A percentile compares a stretch with the other conserved stretches of the same genome.
phyloP scores from a whole-genome alignment of 2,797 vertebrate genomes.

The Sebastes iracundus region DNA sequence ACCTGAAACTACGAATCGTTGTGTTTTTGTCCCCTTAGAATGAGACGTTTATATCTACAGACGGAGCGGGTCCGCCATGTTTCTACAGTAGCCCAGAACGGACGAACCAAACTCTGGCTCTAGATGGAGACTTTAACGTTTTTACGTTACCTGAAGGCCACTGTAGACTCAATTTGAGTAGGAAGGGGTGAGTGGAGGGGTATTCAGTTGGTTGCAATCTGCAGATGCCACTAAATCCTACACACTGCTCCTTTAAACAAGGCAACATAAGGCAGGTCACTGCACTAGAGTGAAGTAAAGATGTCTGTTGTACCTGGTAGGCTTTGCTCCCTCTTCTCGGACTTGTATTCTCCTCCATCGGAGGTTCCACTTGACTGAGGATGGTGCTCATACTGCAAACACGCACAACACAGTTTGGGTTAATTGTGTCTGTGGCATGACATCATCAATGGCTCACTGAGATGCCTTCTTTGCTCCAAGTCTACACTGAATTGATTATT shows the following conservation, averaged over 20 bases:
- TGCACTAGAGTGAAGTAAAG: not conserved
- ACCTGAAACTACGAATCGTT: not conserved
- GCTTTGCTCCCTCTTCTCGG: constrained; percentile 61
- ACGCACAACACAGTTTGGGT: not conserved
- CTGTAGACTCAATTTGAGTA: too few relatives aligned
- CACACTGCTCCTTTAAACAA: not conserved
- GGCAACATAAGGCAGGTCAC: not conserved
- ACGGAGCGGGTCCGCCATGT: too few relatives aligned
- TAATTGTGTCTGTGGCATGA: too few relatives aligned
- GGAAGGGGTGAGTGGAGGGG: too few relatives aligned
- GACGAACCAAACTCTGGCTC: too few relatives aligned
- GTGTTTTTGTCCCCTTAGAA: too few relatives aligned
- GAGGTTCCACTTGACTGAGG: constrained; percentile 50
- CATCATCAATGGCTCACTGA: not conserved
- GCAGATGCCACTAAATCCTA: too few relatives aligned
- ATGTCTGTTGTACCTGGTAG: constrained; percentile 64
- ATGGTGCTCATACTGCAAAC: constrained; percentile 53
- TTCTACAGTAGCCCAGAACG: rapidly evolving
- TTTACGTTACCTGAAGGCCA: too few relatives aligned
- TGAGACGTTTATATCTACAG: too few relatives aligned
- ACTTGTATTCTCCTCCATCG: constrained; percentile 37
- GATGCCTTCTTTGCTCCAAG: not conserved
- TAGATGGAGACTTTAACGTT: too few relatives aligned
- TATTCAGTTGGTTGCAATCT: too few relatives aligned
- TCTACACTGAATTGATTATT: not conserved